Base-by-base conservation (phyloP, 1,140 invertebrate species). In the Leptinotarsa defecta region DNA sequence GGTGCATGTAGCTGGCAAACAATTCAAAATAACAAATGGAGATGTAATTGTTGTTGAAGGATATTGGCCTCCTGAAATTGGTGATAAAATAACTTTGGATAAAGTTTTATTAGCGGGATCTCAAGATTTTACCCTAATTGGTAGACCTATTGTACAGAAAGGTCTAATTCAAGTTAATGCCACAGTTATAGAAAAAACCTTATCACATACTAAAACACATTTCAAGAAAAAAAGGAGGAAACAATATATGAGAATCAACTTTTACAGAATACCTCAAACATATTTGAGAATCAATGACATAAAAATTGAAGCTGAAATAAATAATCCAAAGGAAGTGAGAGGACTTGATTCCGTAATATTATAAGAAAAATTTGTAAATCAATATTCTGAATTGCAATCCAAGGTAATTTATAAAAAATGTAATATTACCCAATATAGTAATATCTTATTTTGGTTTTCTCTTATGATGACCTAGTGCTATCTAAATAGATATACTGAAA, bases 141-240 rank as follows among this genome's bases (percentile, higher is more conserved):
- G 96, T 62, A 86, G 91, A 68, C 96, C 96, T 1, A 76, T 97
- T 17, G 86, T 98, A 11, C 91, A 94, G 83, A 87, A 88, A 34
- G 92, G 92, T 68, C 84, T 95, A 48, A 93, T 95, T 0, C 86
- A 88, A 68, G 89, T 98, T 1, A 91, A 94, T 76, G 96, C 94
- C 1, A 97, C 95, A 48, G 91, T 98, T 6, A 92, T 98, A 67
- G 95, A 96, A 78, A 97, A 98, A 86, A 95, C 94, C 1, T 86
- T 97, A 1, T 95, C 94, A 1, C 91, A 95, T 79, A 95, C 92
- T 1, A 94, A 93, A 84, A 92, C 92, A 68, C 88, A 91, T 81
- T 95, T 95, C 83, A 89, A 88, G 22, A 92, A 93, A 83, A 92
- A 88, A 80, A 88, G 89, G 78, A 91, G 94, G 84, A 94, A 95